Base-by-base conservation (phyloP, 2,113 vertebrate species). In the Aphyosemion australe region DNA sequence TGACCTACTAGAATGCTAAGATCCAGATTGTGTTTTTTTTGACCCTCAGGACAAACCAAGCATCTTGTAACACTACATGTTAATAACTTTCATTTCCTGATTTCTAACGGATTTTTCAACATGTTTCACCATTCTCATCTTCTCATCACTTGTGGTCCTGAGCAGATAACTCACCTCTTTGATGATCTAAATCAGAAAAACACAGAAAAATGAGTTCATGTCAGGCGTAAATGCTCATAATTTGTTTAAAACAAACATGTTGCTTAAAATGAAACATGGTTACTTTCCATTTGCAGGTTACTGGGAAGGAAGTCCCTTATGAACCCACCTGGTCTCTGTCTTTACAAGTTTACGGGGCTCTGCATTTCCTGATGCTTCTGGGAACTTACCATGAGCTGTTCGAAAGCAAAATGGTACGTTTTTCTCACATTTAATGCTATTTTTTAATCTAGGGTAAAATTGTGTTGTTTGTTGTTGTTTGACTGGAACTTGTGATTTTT, bases 311-410 rank as follows among this genome's bases (percentile, higher is more conserved):
- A 87, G 72, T 92, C 65, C 92, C 92, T 16, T 90, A 92, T 16
- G 71, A 90, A 49, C 91, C 94, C 53, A 50, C 39, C 11, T 90
- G 91, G 49, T 79, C 94, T n/a, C 46, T 31, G n/a, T 70, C 77
- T 31, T 18, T 93, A 11, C 92, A 92, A 66, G 74, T 83, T 9
- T 97, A 98, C 55, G 79, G 89, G 39, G 42, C 91, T 7, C 4
- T 92, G 4, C 95, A 97, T 59, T 97, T 96, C 82, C 48, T 84
- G 41, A 57, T 97, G 61, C 84, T 94, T 74, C 4, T 95, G 43
- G 65, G 65, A 52, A 80, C 94, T 37, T 97, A 95, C 80, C 85
- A 93, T 0, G 85, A 95, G 6, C 73, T 96, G 71, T 94, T 95
- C 79, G 81, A 91, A 67, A 81, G 86, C 2, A 72, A 92, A 62